Conservation (phyloP, 2,113 vertebrate genomes). For the Alligator mississippiensis region DNA sequence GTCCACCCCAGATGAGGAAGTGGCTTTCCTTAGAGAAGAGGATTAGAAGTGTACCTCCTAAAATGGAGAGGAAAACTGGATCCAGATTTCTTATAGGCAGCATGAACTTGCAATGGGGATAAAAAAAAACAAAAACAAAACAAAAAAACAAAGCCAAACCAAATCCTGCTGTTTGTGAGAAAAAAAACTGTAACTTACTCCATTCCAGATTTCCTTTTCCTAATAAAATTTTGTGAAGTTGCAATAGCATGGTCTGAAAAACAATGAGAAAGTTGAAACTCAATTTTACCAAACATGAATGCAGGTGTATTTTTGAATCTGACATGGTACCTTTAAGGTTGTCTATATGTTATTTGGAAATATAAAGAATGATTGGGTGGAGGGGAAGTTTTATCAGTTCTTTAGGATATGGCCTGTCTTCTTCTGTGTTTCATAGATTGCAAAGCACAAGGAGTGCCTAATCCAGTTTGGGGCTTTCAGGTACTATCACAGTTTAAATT, state of each 20-base stretch:
- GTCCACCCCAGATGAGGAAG: constrained; percentile 22
- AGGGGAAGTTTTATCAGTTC: neutral
- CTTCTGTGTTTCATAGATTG: neutral
- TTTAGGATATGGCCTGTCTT: neutral
- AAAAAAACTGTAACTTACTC: constrained; percentile 1
- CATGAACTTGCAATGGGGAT: neutral
- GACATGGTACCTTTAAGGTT: neutral
- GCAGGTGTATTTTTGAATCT: neutral
- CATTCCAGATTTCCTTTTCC: neutral
- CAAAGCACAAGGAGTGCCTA: neutral
- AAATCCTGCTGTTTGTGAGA: neutral
- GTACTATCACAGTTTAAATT: neutral
- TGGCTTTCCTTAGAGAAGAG: constrained; percentile 51
- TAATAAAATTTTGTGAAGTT: neutral
- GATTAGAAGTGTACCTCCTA: constrained; percentile 25
- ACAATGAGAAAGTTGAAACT: neutral
- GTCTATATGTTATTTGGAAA: neutral
- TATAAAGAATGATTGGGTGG: neutral
- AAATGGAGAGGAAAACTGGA: constrained; percentile 32
- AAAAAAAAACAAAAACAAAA: neutral
- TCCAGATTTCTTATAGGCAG: constrained; percentile 8
- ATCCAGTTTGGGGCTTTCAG: neutral
- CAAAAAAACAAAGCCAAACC: neutral
- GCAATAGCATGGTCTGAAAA: neutral
- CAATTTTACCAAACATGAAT: neutral